Percentiles rank a stretch among this genome's conserved stretches.
Conservation (phyloP, 2,797 vertebrate species). For the Rhincodon typus region DNA sequence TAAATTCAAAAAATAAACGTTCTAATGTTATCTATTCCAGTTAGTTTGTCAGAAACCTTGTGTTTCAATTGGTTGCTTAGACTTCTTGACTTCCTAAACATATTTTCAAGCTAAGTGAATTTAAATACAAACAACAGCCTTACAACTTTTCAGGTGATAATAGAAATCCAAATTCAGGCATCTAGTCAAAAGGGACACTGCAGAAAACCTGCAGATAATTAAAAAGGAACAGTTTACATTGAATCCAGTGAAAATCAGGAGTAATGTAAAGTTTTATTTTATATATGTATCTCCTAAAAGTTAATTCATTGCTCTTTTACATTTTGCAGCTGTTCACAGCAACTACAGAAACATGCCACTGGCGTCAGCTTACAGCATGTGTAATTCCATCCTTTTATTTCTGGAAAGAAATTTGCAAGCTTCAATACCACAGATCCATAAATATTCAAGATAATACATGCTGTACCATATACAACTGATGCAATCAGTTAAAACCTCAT, state of each 20-base stretch:
- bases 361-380: slow-evolving; percentile 21
- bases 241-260: slow-evolving; percentile 2
- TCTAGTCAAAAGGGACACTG: too few relatives aligned
- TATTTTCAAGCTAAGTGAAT: neutral
- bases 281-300: slow-evolving; percentile 2
- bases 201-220: neutral
- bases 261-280: neutral
- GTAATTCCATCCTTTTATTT: slow-evolving; percentile 38
- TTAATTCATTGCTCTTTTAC: neutral
- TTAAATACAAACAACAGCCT: neutral
- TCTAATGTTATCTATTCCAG: neutral
- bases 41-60: neutral
- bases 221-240: neutral
- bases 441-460: slow-evolving; percentile 19
- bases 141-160: neutral
- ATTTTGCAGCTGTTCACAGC: slow-evolving; percentile 31
- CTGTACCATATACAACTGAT: neutral
- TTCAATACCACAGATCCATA: neutral
- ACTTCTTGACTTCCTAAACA: slow-evolving; percentile 7
- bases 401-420: slow-evolving; percentile 36
- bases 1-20: neutral
- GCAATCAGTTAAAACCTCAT: neutral
- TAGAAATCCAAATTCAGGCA: neutral
- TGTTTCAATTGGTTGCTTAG: neutral
- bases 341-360: neutral